A percentile compares a stretch with the other conserved stretches of the same genome.
phyloP scores from a whole-genome alignment of 2,888 invertebrate species.

The Dexiosoma caninum region DNA sequence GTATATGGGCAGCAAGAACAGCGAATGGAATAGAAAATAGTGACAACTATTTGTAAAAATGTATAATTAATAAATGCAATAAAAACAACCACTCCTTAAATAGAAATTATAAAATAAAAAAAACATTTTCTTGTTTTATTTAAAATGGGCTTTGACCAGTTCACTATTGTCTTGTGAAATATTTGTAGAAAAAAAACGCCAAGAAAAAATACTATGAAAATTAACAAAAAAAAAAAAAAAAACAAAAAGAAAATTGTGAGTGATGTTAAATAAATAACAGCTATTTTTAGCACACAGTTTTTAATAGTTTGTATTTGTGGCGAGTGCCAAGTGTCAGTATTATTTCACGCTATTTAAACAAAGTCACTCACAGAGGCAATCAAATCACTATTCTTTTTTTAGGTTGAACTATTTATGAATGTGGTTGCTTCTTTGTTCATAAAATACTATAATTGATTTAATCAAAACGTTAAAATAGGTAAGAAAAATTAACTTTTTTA shows the following conservation, averaged over 20 bases:
- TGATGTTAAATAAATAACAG: constrained; percentile 1
- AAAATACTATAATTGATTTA: neutral
- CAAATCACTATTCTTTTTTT: neutral
- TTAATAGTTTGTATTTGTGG: constrained; percentile 36
- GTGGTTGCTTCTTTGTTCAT: neutral
- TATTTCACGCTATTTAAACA: neutral
- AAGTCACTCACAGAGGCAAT: constrained; percentile 20
- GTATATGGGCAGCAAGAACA: neutral
- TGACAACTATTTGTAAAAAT: neutral
- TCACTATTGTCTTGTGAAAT: neutral
- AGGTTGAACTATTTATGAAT: neutral
- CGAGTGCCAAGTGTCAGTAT: constrained; percentile 50
- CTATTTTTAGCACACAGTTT: neutral
- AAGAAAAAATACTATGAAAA: neutral
- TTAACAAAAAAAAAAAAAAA: too few relatives aligned
- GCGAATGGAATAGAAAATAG: neutral
- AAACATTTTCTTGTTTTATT: neutral
- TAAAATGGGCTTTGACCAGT: neutral
- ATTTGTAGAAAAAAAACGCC: neutral
- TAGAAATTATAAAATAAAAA: neutral
- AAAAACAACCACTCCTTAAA: neutral
- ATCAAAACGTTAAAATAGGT: neutral
- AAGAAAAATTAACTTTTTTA: too few relatives aligned
- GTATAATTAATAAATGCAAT: neutral
- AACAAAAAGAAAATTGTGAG: too few relatives aligned